phyloP scores from a whole-genome alignment of 2,888 invertebrate species.

The Lissocephala sabroskyi region DNA sequence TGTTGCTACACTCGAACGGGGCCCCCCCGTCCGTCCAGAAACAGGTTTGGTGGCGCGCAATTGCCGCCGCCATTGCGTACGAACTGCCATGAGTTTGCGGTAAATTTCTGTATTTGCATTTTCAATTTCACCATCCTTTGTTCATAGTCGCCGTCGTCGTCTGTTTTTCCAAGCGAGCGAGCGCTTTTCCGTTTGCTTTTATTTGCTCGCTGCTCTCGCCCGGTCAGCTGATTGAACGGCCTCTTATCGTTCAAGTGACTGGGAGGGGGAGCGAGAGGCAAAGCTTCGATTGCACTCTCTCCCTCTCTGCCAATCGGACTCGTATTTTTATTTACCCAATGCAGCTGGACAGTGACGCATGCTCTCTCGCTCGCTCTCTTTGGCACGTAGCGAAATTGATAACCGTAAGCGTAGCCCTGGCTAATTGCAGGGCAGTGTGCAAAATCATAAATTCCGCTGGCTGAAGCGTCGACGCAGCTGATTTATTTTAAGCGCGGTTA shows the following conservation, averaged over 20 bases:
- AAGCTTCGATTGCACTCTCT: no score
- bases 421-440: slow-evolving; percentile 18
- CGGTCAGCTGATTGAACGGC: not conserved
- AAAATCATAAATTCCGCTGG: slow-evolving; percentile 12
- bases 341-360: no score
- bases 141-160: not conserved
- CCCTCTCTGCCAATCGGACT: no score
- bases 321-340: no score
- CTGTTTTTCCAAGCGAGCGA: no score
- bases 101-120: no score
- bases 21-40: not conserved
- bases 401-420: no score
- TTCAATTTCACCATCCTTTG: slow-evolving; percentile 34
- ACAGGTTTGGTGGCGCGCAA: no score
- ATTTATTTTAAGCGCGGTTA: not conserved
- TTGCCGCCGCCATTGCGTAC: not conserved
- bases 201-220: slow-evolving; percentile 13
- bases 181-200: slow-evolving; percentile 2
- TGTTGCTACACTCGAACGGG: not conserved
- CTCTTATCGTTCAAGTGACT: not conserved
- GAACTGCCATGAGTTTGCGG: no score
- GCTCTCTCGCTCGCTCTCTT: no score
- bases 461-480: not conserved
- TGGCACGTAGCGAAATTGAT: no score
- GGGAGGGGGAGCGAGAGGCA: no score